Conservation (phyloP, 2,113 vertebrate species). For the Xiphias gladius region DNA sequence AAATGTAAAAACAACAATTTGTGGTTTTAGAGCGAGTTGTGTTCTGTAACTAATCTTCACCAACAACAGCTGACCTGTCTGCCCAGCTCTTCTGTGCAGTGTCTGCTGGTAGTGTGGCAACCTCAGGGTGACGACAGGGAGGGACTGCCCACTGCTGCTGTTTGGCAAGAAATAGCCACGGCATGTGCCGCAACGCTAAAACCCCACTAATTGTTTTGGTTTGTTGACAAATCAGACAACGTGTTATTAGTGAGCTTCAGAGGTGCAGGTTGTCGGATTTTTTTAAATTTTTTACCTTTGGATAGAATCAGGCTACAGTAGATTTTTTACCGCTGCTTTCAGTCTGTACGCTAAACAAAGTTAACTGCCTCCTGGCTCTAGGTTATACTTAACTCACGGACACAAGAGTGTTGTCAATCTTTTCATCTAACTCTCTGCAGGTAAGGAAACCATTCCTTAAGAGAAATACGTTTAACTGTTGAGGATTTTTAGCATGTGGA, state of each 20-base stretch:
- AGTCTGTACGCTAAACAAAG: not conserved
- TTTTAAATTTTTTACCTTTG: not conserved
- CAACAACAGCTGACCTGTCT: not conserved
- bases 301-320: not conserved
- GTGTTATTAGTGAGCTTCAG: not conserved
- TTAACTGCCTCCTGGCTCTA: not conserved
- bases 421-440: too few species aligned
- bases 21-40: not conserved
- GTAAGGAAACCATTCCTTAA: too few species aligned
- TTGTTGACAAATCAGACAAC: not conserved
- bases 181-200: not conserved
- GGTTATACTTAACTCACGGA: too few species aligned
- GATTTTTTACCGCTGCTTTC: not conserved
- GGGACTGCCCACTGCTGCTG: not conserved
- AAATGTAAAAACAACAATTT: slow-evolving; percentile 1
- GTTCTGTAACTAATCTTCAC: not conserved
- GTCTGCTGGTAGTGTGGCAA: not conserved
- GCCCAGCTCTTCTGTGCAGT: not conserved
- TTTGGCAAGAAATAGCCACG: not conserved
- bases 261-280: not conserved
- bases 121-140: not conserved
- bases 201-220: not conserved
- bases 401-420: not conserved
- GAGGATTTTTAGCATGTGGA: too few species aligned
- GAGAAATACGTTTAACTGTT: too few species aligned